Percentiles rank a stretch among this genome's conserved stretches.
Conservation (phyloP, 2,797 vertebrate species). For the Neomorphus geoffroyi region DNA sequence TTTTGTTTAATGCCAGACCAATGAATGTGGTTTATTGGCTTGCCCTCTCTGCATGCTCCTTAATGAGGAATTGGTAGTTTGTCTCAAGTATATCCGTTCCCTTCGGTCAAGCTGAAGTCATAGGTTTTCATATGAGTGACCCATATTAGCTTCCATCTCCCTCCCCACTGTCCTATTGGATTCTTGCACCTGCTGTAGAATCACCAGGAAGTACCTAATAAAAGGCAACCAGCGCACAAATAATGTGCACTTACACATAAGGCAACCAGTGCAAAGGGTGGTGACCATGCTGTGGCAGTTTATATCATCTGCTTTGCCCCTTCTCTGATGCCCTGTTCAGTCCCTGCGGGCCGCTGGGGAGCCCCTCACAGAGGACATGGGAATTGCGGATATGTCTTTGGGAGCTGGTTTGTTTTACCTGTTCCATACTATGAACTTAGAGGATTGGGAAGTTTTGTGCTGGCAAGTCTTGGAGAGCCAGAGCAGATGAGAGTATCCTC, state of each 20-base stretch:
- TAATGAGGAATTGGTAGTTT: neutral
- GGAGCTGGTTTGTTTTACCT: neutral
- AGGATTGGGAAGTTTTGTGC: neutral
- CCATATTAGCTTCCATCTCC: neutral
- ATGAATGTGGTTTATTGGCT: neutral
- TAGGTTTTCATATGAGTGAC: neutral
- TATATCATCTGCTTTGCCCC: neutral
- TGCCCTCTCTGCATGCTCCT: neutral
- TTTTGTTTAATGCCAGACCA: neutral
- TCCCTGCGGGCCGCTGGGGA: neutral
- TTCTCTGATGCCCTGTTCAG: fast-evolving
- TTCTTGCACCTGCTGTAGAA: neutral
- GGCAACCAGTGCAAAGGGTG: neutral
- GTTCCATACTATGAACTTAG: neutral
- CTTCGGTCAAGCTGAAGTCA: neutral
- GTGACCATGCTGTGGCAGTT: fast-evolving
- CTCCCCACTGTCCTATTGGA: neutral
- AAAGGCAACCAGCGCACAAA: neutral
- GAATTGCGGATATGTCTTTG: neutral
- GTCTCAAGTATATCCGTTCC: neutral
- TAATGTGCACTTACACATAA: fast-evolving
- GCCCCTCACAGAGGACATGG: fast-evolving
- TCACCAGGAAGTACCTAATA: neutral
- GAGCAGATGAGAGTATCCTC: neutral
- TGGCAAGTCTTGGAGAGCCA: neutral